These are phyloP conservation scores for Stercorarius parasiticus DNA, from an alignment of 2,113 vertebrate species.

Conservation along the genomic window DNA sequence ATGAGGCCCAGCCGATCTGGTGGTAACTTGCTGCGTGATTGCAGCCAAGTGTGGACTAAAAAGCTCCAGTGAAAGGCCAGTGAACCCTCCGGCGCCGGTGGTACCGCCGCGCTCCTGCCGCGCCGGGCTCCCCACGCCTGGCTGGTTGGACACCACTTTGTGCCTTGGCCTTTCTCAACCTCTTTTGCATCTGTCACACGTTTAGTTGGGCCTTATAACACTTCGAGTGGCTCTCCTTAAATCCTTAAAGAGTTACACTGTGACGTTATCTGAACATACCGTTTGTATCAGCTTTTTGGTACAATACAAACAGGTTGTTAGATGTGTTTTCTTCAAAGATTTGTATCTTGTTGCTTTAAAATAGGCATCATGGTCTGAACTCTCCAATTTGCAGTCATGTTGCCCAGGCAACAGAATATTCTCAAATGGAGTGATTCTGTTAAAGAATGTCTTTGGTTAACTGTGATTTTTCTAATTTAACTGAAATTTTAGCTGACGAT, in stretches of 20 bases:
- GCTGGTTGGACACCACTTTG: fast-evolving
- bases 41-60: not conserved
- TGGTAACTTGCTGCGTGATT: fast-evolving
- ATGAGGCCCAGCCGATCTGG: fast-evolving
- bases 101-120: fast-evolving
- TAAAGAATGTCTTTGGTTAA: not conserved
- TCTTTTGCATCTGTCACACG: fast-evolving
- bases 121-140: not conserved
- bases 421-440: not conserved
- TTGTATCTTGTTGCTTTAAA: slow-evolving; percentile 5
- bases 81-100: fast-evolving
- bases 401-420: slow-evolving; percentile 21
- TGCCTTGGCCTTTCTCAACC: not conserved
- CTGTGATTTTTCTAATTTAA: not conserved
- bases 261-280: not conserved
- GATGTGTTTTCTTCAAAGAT: not conserved
- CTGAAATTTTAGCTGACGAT: not conserved
- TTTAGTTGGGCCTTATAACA: fast-evolving
- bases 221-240: not conserved
- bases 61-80: not conserved
- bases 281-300: not conserved
- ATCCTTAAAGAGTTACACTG: not conserved
- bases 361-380: not conserved
- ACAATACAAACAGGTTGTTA: not conserved
- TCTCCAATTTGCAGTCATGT: not conserved